Evolutionary conservation across 2,888 invertebrate species (phyloP).

Genomic region (Dynastes tityus): DNA sequence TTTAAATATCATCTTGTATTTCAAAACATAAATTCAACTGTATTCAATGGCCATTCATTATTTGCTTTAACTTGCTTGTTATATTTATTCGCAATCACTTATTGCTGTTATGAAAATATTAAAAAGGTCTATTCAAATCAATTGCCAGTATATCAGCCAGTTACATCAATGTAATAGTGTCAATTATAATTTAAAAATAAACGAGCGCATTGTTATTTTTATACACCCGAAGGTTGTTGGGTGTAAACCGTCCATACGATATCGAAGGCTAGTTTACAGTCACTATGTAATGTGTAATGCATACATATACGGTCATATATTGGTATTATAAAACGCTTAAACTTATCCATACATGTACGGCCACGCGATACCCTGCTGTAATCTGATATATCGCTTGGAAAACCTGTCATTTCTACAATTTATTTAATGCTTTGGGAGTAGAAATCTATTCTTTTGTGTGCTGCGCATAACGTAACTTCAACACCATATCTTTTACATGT

Average conservation of each 20-base stretch:
- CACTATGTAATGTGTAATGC: slow-evolving; percentile 8
- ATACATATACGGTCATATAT: slow-evolving; percentile 14
- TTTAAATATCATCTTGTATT: too few relatives aligned
- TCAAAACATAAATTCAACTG: too few relatives aligned
- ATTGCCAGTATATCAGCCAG: slow-evolving; percentile 1
- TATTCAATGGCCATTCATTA: too few relatives aligned
- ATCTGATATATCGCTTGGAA: slow-evolving; percentile 28
- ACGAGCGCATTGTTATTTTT: slow-evolving; percentile 28
- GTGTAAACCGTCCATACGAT: slow-evolving; percentile 33
- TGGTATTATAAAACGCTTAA: slow-evolving; percentile 17
- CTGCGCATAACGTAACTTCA: slow-evolving; percentile 1
- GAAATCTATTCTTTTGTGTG: slow-evolving; percentile 16
- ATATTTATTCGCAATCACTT: too few relatives aligned
- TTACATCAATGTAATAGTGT: slow-evolving; percentile 21
- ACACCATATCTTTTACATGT: background rate
- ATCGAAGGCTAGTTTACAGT: slow-evolving; percentile 25
- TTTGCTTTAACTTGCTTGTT: too few relatives aligned
- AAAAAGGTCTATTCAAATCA: slow-evolving; percentile 1
- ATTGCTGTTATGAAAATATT: background rate
- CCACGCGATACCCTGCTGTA: slow-evolving; percentile 19
- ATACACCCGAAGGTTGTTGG: slow-evolving; percentile 26
- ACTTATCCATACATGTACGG: background rate
- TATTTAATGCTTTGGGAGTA: slow-evolving; percentile 12
- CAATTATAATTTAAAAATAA: slow-evolving; percentile 31
- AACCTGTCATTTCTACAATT: slow-evolving; percentile 32